Conservation (phyloP, 92 coral and sea anemone genomes). For the Epizoanthus scotinus region DNA sequence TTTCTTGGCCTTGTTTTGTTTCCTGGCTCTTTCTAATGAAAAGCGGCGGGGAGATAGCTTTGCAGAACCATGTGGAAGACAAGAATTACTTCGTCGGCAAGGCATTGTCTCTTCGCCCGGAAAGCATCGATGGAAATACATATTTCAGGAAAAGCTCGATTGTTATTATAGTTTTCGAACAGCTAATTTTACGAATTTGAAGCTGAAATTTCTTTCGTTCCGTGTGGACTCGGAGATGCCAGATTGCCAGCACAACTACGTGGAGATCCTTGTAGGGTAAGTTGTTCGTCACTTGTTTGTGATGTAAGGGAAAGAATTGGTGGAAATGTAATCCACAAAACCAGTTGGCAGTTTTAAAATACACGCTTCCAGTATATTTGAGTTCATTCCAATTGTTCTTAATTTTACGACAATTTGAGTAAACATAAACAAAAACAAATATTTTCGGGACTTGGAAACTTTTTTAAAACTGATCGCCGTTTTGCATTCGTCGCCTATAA, state of each 20-base stretch:
- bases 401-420: too few relatives aligned
- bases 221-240: constrained; percentile 20
- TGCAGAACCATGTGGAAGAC: background rate
- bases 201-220: background rate
- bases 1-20: background rate
- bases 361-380: too few relatives aligned
- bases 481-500: too few relatives aligned
- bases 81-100: background rate
- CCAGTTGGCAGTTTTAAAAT: too few relatives aligned
- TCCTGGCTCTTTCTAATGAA: background rate
- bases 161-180: constrained; percentile 15
- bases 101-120: constrained; percentile 10
- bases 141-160: background rate
- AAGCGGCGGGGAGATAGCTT: background rate
- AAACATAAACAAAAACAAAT: too few relatives aligned
- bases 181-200: background rate
- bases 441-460: too few relatives aligned
- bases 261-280: constrained; percentile 41
- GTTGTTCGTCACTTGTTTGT: background rate
- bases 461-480: too few relatives aligned
- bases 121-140: background rate
- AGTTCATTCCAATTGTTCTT: too few relatives aligned
- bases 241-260: constrained; percentile 10
- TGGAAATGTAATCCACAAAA: too few relatives aligned
- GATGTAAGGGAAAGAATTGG: too few relatives aligned